A percentile compares a stretch with the other conserved stretches of the same genome.
phyloP scores from a whole-genome alignment of 1,140 invertebrate genomes.

The Chironomus tepperi region DNA sequence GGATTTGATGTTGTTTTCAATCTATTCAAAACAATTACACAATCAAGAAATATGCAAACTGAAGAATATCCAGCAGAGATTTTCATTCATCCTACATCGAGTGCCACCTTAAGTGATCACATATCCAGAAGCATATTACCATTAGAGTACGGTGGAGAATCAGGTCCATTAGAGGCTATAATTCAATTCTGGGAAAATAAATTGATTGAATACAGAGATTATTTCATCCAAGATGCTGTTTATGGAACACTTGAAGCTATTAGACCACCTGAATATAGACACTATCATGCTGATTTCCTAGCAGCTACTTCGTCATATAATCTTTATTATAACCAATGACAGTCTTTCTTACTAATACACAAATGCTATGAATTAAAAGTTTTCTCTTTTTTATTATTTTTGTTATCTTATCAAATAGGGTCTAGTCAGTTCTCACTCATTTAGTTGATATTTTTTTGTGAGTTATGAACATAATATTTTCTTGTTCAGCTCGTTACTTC shows the following conservation, averaged over 20 bases:
- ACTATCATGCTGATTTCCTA: not conserved
- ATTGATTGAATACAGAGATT: not conserved
- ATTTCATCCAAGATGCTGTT: not conserved
- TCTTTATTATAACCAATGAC: not conserved
- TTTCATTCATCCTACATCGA: not conserved
- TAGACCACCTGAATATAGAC: not conserved
- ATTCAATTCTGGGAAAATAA: slow-evolving; percentile 18
- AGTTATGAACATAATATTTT: not conserved
- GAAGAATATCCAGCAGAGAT: slow-evolving; percentile 3
- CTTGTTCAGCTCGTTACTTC: not conserved
- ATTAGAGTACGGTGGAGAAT: slow-evolving; percentile 47
- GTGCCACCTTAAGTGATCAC: slow-evolving; percentile 40
- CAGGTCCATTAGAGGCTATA: slow-evolving; percentile 39
- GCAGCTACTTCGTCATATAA: not conserved
- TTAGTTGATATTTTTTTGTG: too few species aligned
- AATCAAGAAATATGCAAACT: not conserved
- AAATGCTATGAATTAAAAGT: not conserved
- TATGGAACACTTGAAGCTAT: not conserved
- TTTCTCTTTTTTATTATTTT: not conserved
- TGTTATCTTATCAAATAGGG: not conserved
- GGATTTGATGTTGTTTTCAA: slow-evolving; percentile 44
- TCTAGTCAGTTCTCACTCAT: too few species aligned
- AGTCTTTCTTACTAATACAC: not conserved
- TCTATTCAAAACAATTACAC: slow-evolving; percentile 41
- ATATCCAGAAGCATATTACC: slow-evolving; percentile 45